Conservation (phyloP, 2,888 invertebrate genomes). For the Ellobium chinense region DNA sequence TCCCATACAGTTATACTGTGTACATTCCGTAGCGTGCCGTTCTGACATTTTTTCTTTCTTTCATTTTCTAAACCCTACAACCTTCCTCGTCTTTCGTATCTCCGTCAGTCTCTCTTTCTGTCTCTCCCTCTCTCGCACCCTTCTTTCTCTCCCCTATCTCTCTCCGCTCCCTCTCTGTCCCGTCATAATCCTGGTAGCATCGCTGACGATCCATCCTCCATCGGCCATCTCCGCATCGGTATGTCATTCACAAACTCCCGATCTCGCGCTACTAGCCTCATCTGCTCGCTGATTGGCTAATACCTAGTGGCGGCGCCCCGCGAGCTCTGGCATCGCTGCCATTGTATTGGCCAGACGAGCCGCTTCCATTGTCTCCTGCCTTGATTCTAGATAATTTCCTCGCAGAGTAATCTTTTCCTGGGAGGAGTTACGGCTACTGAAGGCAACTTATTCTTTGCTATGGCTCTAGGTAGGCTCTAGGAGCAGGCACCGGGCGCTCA, state of each 20-base stretch:
- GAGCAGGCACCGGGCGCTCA: background rate
- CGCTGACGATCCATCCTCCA: constrained; percentile 7
- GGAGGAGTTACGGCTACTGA: constrained; percentile 29
- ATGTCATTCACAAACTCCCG: constrained; percentile 38
- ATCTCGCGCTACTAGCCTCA: constrained; percentile 27
- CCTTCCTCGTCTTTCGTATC: background rate
- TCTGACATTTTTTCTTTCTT: background rate
- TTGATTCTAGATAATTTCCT: constrained; percentile 28
- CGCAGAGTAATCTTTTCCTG: constrained; percentile 24
- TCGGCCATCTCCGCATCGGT: constrained; percentile 12
- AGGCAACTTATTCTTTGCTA: constrained; percentile 5
- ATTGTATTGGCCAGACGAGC: constrained; percentile 37
- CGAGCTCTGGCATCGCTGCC: constrained; percentile 30
- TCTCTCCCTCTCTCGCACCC: background rate
- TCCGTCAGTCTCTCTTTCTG: background rate
- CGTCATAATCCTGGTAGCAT: background rate
- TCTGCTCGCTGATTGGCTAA: constrained; percentile 31
- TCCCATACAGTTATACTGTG: background rate
- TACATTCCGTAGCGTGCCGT: too few relatives aligned
- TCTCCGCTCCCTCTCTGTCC: background rate
- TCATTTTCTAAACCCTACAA: background rate
- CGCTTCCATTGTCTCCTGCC: constrained; percentile 31
- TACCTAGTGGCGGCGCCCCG: constrained; percentile 27
- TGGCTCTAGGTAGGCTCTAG: background rate
- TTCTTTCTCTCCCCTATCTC: background rate